These are phyloP conservation scores for Neosilurus mollespiculum DNA, from an alignment of 2,797 vertebrate genomes.

Conservation along the genomic window DNA sequence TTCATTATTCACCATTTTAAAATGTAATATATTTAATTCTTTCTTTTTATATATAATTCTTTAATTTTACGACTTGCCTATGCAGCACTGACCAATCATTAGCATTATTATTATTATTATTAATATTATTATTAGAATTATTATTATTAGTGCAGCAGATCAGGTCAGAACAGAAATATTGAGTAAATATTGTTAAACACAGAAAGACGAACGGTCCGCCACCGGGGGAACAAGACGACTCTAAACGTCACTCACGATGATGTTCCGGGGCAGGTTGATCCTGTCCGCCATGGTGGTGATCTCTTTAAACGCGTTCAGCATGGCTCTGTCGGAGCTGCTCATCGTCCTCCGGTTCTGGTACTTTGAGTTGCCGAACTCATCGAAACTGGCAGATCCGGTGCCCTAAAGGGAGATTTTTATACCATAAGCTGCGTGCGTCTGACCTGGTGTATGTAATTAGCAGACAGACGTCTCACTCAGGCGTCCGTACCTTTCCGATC, in stretches of 20 bases:
- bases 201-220: no score
- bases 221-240: neutral
- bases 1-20: neutral
- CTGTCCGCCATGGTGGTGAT: constrained; percentile 98
- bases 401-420: constrained; percentile 72
- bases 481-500: constrained; percentile 91
- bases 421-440: neutral
- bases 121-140: neutral
- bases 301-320: constrained; percentile 99
- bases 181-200: no score
- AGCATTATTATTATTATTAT: neutral
- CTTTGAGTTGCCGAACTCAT: constrained; percentile 97
- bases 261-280: constrained; percentile 98
- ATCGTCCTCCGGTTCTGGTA: constrained; percentile 97
- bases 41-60: no score
- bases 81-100: neutral
- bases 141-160: neutral
- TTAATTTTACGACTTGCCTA: neutral
- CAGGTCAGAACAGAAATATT: neutral
- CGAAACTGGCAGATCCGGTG: constrained; percentile 96
- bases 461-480: no score
- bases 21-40: neutral
- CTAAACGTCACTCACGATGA: constrained; percentile 82
- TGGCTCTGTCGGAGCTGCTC: constrained; percentile 96
- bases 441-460: no score